phyloP scores from a whole-genome alignment of 2,113 vertebrate genomes.

The Pluvialis apricaria region DNA sequence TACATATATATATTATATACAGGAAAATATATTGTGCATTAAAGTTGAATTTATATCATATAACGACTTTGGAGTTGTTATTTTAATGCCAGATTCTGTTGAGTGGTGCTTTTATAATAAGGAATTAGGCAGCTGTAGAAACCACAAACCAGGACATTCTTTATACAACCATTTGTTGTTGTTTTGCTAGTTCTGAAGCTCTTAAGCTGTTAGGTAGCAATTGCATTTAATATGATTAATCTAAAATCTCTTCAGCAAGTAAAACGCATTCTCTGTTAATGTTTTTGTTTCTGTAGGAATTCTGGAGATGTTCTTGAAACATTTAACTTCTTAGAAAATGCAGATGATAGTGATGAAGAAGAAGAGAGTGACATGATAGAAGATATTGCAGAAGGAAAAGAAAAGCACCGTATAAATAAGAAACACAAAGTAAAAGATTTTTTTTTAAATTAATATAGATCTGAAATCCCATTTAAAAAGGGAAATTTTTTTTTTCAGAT shows the following conservation, averaged over 20 bases:
- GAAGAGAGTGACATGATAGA: constrained; percentile 96
- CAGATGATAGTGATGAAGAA: constrained; percentile 96
- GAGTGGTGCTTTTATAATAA: not conserved
- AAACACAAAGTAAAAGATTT: constrained; percentile 87
- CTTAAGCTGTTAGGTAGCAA: not conserved
- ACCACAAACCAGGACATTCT: not conserved
- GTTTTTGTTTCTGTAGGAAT: constrained; percentile 76
- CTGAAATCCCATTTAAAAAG: not conserved
- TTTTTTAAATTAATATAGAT: not conserved
- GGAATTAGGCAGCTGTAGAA: not conserved
- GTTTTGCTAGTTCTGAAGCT: not conserved
- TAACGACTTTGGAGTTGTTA: not conserved
- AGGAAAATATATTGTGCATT: not conserved
- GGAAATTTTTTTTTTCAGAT: not conserved
- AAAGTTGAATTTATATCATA: not conserved
- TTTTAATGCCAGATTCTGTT: not conserved
- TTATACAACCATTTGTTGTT: not conserved
- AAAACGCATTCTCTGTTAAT: not conserved
- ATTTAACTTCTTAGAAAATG: constrained; percentile 98
- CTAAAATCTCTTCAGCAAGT: not conserved
- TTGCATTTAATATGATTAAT: not conserved
- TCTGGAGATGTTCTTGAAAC: constrained; percentile 96
- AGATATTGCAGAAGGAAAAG: constrained; percentile 86
- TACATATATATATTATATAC: not conserved
- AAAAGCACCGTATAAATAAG: constrained; percentile 88